Evolutionary conservation across 2,888 invertebrate species (phyloP), one percentile per base, ranked within the genome.

Genomic region (Anthrax anthrax): DNA sequence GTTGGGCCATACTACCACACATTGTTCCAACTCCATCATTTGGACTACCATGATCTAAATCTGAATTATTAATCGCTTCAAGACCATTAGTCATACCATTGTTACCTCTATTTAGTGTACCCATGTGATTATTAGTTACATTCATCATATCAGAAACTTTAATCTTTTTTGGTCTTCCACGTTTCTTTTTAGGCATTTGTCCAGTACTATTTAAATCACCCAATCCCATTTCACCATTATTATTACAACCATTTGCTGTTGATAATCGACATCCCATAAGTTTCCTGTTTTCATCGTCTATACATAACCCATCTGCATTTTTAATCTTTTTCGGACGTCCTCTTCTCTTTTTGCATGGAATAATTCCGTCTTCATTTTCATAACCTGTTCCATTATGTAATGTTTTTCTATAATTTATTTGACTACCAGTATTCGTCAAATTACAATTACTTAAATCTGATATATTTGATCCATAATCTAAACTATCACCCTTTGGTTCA

Each of bases 81-180:
- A 48, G 36, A 17, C 46, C 40, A 37, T 48, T 48, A 36, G 48
- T 43, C 46, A 48, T 46, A 32, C 44, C 43, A 38, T 42, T 43
- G 17, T 41, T 43, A n/a, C 17, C 16, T 27, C 17, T 43, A 37
- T 37, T 46, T 19, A 46, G n/a, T 12, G 40, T 27, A 14, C 40
- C 37, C n/a, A 37, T 37, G 12, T 23, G n/a, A 18, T 16, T 10
- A 38, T 29, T 39, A 18, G 18, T 42, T 9, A 41, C 34, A 18
- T 34, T 42, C 18, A 46, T 32, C 37, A 57, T 51, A 44, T 52
- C 58, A 12, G 13, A 50, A 2, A 78, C 74, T 52, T 84, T 77
- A 17, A 87, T 80, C 70, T 90, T 91, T 70, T 90, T 90, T 50
- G 90, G 89, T 50, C 89, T 74, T 18, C 90, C 89, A 23, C 90